phyloP scores from a whole-genome alignment of 1,140 invertebrate genomes.

The Sarcophaga peregrina region DNA sequence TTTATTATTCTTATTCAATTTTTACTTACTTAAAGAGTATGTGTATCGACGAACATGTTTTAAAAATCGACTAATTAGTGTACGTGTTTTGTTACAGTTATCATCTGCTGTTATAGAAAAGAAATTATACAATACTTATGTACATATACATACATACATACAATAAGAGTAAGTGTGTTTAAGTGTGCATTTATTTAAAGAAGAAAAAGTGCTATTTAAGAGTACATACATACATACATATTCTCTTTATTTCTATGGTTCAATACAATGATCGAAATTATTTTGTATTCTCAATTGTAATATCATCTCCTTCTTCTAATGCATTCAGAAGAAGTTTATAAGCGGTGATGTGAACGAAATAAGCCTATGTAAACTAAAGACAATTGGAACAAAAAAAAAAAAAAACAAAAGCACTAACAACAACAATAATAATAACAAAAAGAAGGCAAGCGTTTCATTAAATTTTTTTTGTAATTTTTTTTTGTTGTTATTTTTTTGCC shows the following conservation, averaged over 20 bases:
- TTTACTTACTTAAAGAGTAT: slow-evolving; percentile 11
- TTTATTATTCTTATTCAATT: background rate
- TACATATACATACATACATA: no score
- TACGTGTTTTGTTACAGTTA: slow-evolving; percentile 41
- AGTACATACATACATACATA: no score
- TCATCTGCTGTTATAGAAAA: slow-evolving; percentile 22
- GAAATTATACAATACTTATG: background rate
- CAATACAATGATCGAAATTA: background rate
- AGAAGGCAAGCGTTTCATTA: background rate
- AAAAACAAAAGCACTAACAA: background rate
- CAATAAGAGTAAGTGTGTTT: no score
- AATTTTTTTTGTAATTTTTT: slow-evolving; percentile 10
- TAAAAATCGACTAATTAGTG: slow-evolving; percentile 38
- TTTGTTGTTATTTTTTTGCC: background rate
- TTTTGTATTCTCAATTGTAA: background rate
- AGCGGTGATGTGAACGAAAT: background rate
- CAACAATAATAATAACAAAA: slow-evolving; percentile 3
- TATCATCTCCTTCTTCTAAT: background rate
- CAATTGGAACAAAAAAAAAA: background rate
- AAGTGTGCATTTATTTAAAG: no score
- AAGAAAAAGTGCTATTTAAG: background rate
- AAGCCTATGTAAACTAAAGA: background rate
- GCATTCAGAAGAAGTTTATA: background rate
- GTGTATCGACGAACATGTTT: slow-evolving; percentile 29
- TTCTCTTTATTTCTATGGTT: background rate